Percentiles rank a stretch among this genome's conserved stretches.
Conservation (phyloP, 23 tunicate species). For the Trididemnum clinides region DNA sequence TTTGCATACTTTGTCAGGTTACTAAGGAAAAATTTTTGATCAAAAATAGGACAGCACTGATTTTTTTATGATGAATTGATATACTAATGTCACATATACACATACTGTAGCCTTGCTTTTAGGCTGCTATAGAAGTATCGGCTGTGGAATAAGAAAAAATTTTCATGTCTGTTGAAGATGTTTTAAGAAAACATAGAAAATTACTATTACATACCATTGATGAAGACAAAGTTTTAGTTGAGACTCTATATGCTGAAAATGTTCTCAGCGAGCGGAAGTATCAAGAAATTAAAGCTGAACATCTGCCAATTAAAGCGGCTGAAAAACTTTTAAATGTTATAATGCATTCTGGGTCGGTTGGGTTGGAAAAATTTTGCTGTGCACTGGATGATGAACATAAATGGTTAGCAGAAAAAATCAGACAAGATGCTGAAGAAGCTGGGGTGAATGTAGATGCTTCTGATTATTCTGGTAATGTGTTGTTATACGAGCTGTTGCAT, state of each 20-base stretch:
- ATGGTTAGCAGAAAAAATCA: constrained; percentile 38
- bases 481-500: no score
- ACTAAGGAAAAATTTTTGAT: no score
- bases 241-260: neutral
- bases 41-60: no score
- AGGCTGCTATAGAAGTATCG: no score
- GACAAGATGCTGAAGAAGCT: neutral
- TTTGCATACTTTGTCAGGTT: no score
- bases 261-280: constrained; percentile 42
- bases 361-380: constrained; percentile 46
- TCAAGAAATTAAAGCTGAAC: constrained; percentile 56
- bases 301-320: constrained; percentile 8
- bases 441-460: constrained; percentile 17
- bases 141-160: neutral
- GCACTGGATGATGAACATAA: constrained; percentile 46
- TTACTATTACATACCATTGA: neutral
- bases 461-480: no score
- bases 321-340: constrained; percentile 41
- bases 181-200: neutral
- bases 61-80: no score
- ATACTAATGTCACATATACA: no score
- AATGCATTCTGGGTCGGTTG: neutral
- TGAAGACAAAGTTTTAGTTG: neutral
- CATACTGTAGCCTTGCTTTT: no score
- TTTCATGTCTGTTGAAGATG: neutral